Percentiles rank a stretch among this genome's conserved stretches.
These are phyloP conservation scores for Alviniconcha marisindica DNA, from an alignment of 1,140 invertebrate species.

Conservation along the genomic window DNA sequence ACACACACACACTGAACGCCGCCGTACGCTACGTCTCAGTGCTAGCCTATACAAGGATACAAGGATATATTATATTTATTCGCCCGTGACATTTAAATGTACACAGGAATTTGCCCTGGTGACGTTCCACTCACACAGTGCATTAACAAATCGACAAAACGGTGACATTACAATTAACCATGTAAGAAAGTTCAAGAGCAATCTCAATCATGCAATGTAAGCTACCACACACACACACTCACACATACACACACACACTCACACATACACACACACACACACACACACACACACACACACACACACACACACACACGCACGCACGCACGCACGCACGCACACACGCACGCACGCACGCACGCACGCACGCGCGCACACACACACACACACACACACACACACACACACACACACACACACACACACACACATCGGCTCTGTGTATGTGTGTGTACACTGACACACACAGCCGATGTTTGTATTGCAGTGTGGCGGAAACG, in stretches of 20 bases:
- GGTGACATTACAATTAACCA: no score
- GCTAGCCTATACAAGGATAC: no score
- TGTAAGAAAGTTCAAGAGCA: no score
- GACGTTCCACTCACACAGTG: no score
- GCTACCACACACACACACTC: background rate
- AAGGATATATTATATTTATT: background rate
- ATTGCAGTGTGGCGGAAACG: no score
- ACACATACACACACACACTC: background rate
- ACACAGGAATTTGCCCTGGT: no score
- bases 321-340: background rate
- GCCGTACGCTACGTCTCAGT: background rate
- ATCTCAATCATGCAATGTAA: background rate
- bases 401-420: background rate
- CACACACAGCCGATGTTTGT: no score
- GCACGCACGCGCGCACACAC: background rate
- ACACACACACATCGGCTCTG: no score
- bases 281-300: background rate
- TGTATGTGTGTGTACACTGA: background rate
- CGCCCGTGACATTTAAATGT: background rate
- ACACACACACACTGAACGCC: background rate
- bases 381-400: background rate
- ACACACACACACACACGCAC: conserved; percentile 18
- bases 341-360: background rate
- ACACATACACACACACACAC: background rate
- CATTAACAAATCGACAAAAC: no score